Percentiles rank a stretch among this genome's conserved stretches.
These are phyloP conservation scores for Centropyge bicolor DNA, from an alignment of 2,797 vertebrate genomes.

Conservation along the genomic window DNA sequence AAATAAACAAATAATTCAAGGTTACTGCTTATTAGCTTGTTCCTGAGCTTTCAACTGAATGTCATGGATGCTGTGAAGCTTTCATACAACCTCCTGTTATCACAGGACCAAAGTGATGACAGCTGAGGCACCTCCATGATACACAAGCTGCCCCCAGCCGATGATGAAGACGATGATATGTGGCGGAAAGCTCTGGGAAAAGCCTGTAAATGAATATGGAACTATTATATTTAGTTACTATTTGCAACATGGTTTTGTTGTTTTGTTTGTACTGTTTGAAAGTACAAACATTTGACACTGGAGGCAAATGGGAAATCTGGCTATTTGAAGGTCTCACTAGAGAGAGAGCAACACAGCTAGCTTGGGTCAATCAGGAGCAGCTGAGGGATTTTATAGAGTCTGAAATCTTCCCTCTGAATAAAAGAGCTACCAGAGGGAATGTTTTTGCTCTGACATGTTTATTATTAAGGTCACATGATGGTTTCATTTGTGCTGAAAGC, in stretches of 20 bases:
- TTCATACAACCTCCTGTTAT: not conserved
- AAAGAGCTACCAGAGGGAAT: not conserved
- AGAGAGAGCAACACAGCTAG: not conserved
- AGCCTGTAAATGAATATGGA: too few relatives aligned
- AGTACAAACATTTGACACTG: too few relatives aligned
- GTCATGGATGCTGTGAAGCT: not conserved
- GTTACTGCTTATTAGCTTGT: too few relatives aligned
- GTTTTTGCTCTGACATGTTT: not conserved
- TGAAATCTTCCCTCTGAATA: not conserved
- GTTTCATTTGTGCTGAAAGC: not conserved
- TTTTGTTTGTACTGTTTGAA: not conserved
- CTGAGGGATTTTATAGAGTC: not conserved
- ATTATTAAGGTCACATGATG: not conserved
- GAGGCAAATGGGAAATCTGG: not conserved
- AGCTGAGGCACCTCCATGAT: not conserved
- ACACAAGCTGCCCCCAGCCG: not conserved
- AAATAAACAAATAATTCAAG: too few relatives aligned
- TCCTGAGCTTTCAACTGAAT: too few relatives aligned
- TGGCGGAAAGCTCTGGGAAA: not conserved
- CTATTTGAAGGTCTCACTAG: not conserved
- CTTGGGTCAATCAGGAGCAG: not conserved
- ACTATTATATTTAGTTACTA: not conserved
- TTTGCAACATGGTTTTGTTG: not conserved
- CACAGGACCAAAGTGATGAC: not conserved
- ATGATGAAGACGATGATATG: not conserved